A percentile compares a stretch with the other conserved stretches of the same genome.
These are phyloP conservation scores for Napeogenes sylphis DNA, from an alignment of 2,888 invertebrate genomes.

Conservation along the genomic window DNA sequence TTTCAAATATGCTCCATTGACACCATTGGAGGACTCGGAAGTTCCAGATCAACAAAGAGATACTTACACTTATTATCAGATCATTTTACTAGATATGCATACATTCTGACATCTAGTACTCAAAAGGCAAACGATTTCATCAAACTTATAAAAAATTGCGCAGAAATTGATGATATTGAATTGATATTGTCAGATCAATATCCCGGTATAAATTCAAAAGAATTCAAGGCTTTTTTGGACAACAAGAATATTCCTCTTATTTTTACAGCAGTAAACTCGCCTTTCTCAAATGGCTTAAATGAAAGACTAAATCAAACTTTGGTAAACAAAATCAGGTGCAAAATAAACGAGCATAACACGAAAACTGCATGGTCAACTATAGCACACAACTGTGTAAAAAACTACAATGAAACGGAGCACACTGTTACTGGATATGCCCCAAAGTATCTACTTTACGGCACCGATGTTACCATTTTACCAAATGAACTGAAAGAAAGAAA, in stretches of 20 bases:
- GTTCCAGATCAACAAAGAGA: slow-evolving; percentile 34
- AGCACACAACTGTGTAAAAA: slow-evolving; percentile 2
- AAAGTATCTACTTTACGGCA: slow-evolving; percentile 1
- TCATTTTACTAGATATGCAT: slow-evolving; percentile 31
- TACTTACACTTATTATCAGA: slow-evolving; percentile 35
- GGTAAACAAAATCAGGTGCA: slow-evolving; percentile 2
- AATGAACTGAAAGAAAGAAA: not conserved
- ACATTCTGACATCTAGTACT: not conserved
- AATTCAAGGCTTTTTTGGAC: not conserved
- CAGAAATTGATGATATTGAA: not conserved
- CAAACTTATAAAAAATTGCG: not conserved
- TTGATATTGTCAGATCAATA: not conserved
- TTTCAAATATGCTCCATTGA: slow-evolving; percentile 34
- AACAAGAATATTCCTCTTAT: not conserved
- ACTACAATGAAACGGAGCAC: not conserved
- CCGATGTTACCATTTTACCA: not conserved
- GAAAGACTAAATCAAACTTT: slow-evolving; percentile 1
- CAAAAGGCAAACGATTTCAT: not conserved
- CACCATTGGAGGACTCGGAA: slow-evolving; percentile 35
- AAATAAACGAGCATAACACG: not conserved
- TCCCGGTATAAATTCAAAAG: not conserved
- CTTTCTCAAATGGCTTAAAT: slow-evolving; percentile 3
- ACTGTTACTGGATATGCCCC: not conserved
- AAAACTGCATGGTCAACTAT: slow-evolving; percentile 6
- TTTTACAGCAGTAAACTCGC: not conserved